Evolutionary conservation across 1,140 invertebrate species (phyloP).

Genomic region (Drosophila ficusphila): DNA sequence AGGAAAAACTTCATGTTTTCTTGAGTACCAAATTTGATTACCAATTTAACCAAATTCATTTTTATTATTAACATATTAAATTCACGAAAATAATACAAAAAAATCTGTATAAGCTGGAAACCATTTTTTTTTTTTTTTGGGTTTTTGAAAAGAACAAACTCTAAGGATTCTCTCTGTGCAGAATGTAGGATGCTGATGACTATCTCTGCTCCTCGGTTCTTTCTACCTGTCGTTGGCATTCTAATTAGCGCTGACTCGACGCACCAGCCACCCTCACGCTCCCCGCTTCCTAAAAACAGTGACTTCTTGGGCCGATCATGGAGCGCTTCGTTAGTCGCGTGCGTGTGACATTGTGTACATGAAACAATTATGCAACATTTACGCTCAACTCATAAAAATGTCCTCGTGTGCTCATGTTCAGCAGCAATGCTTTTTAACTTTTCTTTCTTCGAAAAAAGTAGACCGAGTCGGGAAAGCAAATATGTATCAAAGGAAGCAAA

Average conservation of each 20-base stretch:
- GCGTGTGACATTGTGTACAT: conserved; percentile 65
- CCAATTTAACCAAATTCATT: no score
- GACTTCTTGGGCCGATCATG: conserved; percentile 32
- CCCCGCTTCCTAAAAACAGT: background rate
- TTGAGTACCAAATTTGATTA: no score
- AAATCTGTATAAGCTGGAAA: no score
- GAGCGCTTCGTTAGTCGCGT: conserved; percentile 60
- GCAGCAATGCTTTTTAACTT: conserved; percentile 3
- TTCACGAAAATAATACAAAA: no score
- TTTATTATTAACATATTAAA: no score
- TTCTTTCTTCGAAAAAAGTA: background rate
- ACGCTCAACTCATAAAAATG: conserved; percentile 46
- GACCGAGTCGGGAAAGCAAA: background rate
- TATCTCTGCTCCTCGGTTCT: conserved; percentile 5
- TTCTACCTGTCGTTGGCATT: conserved; percentile 26
- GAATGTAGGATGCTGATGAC: conserved; percentile 21
- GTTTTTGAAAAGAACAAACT: no score
- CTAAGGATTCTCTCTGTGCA: background rate
- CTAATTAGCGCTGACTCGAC: conserved; percentile 64
- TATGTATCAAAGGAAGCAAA: background rate
- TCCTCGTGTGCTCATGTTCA: conserved; percentile 3
- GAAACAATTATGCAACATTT: conserved; percentile 73
- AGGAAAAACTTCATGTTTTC: background rate
- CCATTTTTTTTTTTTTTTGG: no score
- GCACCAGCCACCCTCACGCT: conserved; percentile 15